phyloP scores from a whole-genome alignment of 2,113 vertebrate genomes.

The Chaetorhynchus papuensis region DNA sequence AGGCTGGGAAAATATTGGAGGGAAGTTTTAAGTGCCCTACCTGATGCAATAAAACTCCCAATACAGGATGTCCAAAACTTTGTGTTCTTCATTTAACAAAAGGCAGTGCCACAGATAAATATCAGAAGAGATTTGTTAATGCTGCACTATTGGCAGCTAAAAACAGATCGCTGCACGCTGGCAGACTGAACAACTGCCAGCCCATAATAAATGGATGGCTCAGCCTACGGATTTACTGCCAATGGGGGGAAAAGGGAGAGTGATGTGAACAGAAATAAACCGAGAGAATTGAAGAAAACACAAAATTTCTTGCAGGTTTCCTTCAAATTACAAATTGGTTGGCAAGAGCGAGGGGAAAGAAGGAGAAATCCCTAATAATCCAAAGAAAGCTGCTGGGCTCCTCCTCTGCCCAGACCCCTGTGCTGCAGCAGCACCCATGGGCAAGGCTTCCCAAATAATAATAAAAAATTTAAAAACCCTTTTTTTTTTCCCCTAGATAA shows the following conservation, averaged over 20 bases:
- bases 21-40: conserved; percentile 15
- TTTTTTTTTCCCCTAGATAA: not conserved
- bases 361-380: not conserved
- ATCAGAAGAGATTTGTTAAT: conserved; percentile 65
- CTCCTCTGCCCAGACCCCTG: not conserved
- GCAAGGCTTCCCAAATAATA: not conserved
- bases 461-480: not conserved
- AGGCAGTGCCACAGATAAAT: conserved; percentile 50
- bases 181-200: conserved; percentile 52
- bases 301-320: conserved; percentile 17
- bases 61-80: conserved; percentile 25
- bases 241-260: not conserved
- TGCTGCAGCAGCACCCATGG: not conserved
- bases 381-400: not conserved
- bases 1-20: not conserved
- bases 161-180: conserved; percentile 39
- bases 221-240: conserved; percentile 61
- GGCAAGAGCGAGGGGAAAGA: not conserved
- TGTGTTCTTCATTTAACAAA: conserved; percentile 55
- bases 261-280: conserved; percentile 26
- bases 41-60: conserved; percentile 32
- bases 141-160: conserved; percentile 61
- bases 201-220: conserved; percentile 54
- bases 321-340: not conserved
- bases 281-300: conserved; percentile 7